Base-by-base conservation (phyloP, 2,797 vertebrate genomes). In the Oceanodroma leucorhoa region DNA sequence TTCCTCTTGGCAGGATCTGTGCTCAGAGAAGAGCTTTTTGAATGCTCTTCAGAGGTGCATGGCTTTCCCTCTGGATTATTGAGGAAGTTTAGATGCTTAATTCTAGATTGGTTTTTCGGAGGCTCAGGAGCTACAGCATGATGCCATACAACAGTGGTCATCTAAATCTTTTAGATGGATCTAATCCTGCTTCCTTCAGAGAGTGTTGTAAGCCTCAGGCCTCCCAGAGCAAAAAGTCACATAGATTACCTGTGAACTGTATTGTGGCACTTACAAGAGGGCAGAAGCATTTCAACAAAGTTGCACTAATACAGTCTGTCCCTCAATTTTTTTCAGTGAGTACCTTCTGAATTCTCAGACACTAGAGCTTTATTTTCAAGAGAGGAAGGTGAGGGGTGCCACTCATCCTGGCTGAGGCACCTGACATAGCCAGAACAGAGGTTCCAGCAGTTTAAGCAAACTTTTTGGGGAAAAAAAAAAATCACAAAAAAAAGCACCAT, bases 401-500 rank as follows among this genome's bases (percentile, higher is more conserved):
- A 1, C 24, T 48, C 6, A 27, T 60, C 13, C 36, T 40, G 38
- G 15, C 14, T 62, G 23, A 90, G 40, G 14, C 21, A 51, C 6
- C 57, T 69, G 23, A 76, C 11, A 41, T 30, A 48, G 20, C 6
- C 13, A 70, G 54, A 81, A 46, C 6, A 54, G 13, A 45, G 9
- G 14, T 71, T 65, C 16, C 55, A 65, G 23, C 3, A 53, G 12
- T 65, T 77, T 45, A 38, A 62, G 5, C 22, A 89, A 84, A 34
- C 2, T 34, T 19, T 32, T 9, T 14, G 20, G 3, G 11, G 9
- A 4, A 8, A 34, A 64, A n/a, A n/a, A 21, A 15, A 7, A 23
- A 46, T 6, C 13, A 43, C 41, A 43, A 19, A 43, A 43, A 19
- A 60, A 20, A 1, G 0, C 2, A 38, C 3, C 4, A 20, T 46